Percentiles rank a stretch among this genome's conserved stretches.
Conservation (phyloP, 2,113 vertebrate species). For the Podilymbus podiceps region DNA sequence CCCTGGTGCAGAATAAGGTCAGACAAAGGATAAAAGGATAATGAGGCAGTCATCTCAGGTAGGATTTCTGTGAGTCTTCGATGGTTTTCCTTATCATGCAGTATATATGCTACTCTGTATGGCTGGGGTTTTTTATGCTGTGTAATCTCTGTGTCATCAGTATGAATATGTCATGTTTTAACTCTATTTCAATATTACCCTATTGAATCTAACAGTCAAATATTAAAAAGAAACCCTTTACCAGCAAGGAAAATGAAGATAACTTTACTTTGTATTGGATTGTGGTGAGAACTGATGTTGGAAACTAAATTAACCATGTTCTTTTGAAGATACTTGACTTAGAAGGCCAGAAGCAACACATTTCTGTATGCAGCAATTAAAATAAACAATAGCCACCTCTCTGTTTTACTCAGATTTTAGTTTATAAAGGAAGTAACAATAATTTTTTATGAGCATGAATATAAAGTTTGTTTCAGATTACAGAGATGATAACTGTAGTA, state of each 20-base stretch:
- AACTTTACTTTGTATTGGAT: background rate
- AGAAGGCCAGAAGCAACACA: background rate
- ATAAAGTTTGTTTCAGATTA: slow-evolving; percentile 75
- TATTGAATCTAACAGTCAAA: background rate
- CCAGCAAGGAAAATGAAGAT: background rate
- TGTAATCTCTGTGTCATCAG: background rate
- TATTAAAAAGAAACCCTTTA: background rate
- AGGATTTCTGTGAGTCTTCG: background rate
- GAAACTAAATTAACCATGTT: background rate
- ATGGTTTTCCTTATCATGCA: background rate
- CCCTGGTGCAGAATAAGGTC: background rate
- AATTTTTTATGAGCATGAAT: background rate
- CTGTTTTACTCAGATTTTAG: background rate
- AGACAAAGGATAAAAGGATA: background rate
- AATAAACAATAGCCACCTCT: too few relatives aligned
- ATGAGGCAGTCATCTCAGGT: background rate
- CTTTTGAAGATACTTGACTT: background rate
- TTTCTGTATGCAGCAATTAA: background rate
- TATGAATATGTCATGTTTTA: background rate
- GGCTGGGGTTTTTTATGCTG: background rate
- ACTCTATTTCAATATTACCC: background rate
- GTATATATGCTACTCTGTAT: background rate
- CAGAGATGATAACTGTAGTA: slow-evolving; percentile 76
- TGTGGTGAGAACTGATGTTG: background rate
- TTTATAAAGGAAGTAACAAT: background rate